These are phyloP conservation scores for Cheirogaleus medius DNA, from an alignment of 2,113 vertebrate genomes.

Conservation along the genomic window DNA sequence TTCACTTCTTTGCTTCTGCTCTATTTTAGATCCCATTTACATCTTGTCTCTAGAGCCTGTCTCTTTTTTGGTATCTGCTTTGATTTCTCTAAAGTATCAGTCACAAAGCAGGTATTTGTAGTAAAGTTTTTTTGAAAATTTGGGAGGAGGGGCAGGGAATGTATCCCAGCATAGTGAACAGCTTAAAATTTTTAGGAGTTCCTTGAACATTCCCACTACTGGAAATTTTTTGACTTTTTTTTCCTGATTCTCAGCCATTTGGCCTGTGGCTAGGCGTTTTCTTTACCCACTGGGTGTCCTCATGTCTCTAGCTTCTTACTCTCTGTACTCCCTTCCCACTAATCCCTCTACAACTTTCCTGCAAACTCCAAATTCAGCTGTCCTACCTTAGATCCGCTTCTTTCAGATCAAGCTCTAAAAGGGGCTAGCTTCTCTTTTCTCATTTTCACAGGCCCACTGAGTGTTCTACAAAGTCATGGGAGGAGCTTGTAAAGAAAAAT, in stretches of 20 bases:
- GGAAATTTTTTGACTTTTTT: background rate
- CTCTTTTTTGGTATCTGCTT: conserved; percentile 20
- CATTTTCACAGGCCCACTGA: background rate
- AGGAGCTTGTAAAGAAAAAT: background rate
- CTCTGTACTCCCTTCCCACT: background rate
- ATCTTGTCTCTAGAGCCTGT: conserved; percentile 26
- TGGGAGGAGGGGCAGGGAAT: background rate
- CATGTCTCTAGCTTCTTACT: background rate
- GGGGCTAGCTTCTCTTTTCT: background rate
- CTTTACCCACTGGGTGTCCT: background rate
- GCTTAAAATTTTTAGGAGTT: conserved; percentile 24
- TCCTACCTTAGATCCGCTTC: background rate
- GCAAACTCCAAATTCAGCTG: background rate
- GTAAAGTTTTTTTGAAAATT: conserved; percentile 37
- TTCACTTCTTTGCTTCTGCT: conserved; percentile 30
- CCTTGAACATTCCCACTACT: background rate
- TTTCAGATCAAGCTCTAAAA: background rate
- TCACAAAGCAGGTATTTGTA: background rate
- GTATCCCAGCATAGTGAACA: background rate
- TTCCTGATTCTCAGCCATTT: background rate
- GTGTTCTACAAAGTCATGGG: background rate
- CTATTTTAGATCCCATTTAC: background rate
- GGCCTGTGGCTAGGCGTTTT: background rate
- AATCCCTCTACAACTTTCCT: background rate
- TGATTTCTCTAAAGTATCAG: background rate